These are phyloP conservation scores for Marcusenius ussheri DNA, from an alignment of 2,113 vertebrate species.

Conservation along the genomic window DNA sequence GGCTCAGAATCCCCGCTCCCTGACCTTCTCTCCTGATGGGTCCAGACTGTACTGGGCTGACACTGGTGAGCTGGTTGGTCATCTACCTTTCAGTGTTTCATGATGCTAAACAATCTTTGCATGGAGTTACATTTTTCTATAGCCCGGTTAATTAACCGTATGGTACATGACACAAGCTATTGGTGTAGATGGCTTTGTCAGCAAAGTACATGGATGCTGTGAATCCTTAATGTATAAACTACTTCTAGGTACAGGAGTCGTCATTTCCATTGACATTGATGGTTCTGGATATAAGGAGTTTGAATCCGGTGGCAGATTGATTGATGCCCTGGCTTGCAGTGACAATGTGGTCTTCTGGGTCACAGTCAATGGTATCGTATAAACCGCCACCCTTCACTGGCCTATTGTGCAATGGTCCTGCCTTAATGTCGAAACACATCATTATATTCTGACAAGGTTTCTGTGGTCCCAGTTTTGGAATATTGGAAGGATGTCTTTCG, in stretches of 20 bases:
- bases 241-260: conserved; percentile 57
- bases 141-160: not conserved
- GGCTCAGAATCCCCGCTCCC: conserved; percentile 55
- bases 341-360: conserved; percentile 72
- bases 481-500: not conserved
- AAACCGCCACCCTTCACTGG: not conserved
- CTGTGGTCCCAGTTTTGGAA: not conserved
- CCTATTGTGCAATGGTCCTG: not conserved
- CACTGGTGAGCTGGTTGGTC: conserved; percentile 46
- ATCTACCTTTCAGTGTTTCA: not conserved
- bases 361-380: conserved; percentile 55
- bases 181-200: not conserved
- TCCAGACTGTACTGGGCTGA: conserved; percentile 80
- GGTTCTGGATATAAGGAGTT: conserved; percentile 65
- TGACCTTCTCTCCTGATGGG: conserved; percentile 61
- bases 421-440: not conserved
- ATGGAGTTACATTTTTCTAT: not conserved
- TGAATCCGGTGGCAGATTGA: conserved; percentile 48
- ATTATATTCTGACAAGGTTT: not conserved
- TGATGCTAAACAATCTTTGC: not conserved
- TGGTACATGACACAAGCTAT: not conserved
- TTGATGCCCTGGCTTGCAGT: conserved; percentile 52
- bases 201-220: not conserved
- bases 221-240: not conserved
- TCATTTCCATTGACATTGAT: conserved; percentile 62